Conservation (phyloP, 1,140 invertebrate genomes). For the Lucilia sericata region DNA sequence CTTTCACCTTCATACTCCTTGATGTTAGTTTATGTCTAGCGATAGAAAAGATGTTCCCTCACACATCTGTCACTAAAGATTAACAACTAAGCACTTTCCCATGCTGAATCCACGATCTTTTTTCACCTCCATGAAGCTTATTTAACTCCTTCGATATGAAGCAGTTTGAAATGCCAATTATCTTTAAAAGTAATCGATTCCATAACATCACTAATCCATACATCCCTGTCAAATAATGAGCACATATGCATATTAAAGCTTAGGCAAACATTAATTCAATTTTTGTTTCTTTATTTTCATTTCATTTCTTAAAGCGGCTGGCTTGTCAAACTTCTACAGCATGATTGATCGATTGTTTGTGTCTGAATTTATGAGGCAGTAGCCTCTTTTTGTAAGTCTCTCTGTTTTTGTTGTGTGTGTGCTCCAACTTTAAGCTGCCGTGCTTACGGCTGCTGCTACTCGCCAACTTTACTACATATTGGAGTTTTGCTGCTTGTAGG, state of each 20-base stretch:
- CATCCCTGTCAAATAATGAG: slow-evolving; percentile 8
- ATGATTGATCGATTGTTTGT: slow-evolving; percentile 67
- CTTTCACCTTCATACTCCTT: too few species aligned
- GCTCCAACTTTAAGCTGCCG: not conserved
- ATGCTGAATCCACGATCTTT: too few species aligned
- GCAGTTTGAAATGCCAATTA: not conserved
- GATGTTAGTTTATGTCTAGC: too few species aligned
- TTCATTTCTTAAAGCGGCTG: slow-evolving; percentile 37
- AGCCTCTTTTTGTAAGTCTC: not conserved
- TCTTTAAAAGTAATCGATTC: not conserved
- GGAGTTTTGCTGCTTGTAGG: not conserved
- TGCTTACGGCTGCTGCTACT: too few species aligned
- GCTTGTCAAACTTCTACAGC: slow-evolving; percentile 54
- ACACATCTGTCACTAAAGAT: too few species aligned
- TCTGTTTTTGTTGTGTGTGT: not conserved
- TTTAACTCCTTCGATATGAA: not conserved
- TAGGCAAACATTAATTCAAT: not conserved
- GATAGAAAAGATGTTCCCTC: too few species aligned
- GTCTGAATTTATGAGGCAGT: slow-evolving; percentile 62
- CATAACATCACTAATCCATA: not conserved
- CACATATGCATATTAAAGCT: slow-evolving; percentile 9
- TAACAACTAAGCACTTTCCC: too few species aligned
- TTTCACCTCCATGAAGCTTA: too few species aligned
- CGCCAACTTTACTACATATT: too few species aligned
- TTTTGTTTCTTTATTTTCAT: not conserved